phyloP scores from a whole-genome alignment of 2,797 vertebrate species.

The Parauchenoglanis ngamensis region DNA sequence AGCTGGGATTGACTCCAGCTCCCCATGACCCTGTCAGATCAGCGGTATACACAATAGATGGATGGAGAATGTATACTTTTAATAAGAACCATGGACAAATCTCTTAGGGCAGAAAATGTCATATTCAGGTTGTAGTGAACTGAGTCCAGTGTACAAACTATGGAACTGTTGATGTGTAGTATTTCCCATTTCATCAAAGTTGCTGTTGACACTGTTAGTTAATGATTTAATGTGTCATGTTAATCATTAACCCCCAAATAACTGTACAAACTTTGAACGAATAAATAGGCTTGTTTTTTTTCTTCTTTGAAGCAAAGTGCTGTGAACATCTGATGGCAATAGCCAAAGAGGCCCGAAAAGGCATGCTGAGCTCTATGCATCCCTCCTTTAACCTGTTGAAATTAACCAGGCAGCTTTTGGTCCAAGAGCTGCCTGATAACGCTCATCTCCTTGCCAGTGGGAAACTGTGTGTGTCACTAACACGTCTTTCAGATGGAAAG shows the following conservation, averaged over 20 bases:
- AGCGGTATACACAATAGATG: too few species aligned
- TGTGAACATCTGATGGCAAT: conserved; percentile 74
- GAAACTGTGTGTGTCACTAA: conserved; percentile 83
- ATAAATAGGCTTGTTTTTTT: background rate
- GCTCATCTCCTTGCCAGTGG: conserved; percentile 77
- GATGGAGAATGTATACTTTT: background rate
- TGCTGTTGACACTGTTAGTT: conserved; percentile 2
- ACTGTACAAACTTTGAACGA: background rate
- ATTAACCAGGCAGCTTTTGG: conserved; percentile 69
- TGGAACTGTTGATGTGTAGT: conserved; percentile 1
- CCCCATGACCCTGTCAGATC: too few species aligned
- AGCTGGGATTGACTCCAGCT: too few species aligned
- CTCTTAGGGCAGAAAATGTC: background rate
- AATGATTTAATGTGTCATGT: conserved; percentile 18
- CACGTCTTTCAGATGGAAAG: conserved; percentile 82
- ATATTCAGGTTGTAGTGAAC: background rate
- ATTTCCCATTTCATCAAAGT: conserved; percentile 11
- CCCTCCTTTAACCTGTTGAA: conserved; percentile 79
- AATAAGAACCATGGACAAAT: background rate
- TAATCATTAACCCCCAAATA: conserved; percentile 3
- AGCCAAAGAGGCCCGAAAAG: conserved; percentile 72
- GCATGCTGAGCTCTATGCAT: conserved; percentile 79
- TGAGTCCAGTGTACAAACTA: background rate
- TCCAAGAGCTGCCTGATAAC: conserved; percentile 75
- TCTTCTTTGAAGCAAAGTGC: conserved; percentile 66